Evolutionary conservation across 2,113 vertebrate species (phyloP), one percentile per base, ranked within the genome.

Genomic region (Trochalopteron elliotii): DNA sequence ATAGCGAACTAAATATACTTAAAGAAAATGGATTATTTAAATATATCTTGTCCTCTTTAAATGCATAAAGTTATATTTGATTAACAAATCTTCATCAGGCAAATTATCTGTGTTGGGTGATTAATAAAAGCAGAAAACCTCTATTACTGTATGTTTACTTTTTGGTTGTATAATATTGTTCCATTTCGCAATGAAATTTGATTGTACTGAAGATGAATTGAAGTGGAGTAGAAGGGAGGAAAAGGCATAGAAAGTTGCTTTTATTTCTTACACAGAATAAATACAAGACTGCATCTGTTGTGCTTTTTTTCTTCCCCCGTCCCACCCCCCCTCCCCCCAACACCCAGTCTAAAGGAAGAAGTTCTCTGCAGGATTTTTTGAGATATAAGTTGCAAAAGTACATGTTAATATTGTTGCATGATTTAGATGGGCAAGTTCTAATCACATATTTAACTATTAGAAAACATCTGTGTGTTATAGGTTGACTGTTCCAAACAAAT

Each of bases 261-360:
- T 28, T 30, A 35, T 86, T 65, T 50, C 50, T 57, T 47, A 27
- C 21, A 75, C 2, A 30, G 8, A 80, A 40, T 44, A 88, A 76
- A 65, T 39, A 39, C 3, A 60, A 40, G 87, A 61, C 20, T 53
- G 5, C 5, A 27, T 4, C 28, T 15, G 0, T 71, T 71, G 4
- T 23, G 2, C 31, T 71, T 82, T 78, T 63, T 9, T 71, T 55
- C 21, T 67, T 31, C 8, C 14, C 2, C 44, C 19, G 19, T 45
- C 7, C 7, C 4, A 4, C 14, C 2, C 1, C 9, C 2, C 19
- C 18, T 2, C 3, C 8, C 28, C 7, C 5, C 15, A n/a, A n/a
- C n/a, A n/a, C n/a, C 3, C 9, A 2, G 2, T 5, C 6, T 7
- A 2, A 44, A 93, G 55, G 7, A 14, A 30, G 10, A 49, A 52